Evolutionary conservation across 1,140 invertebrate species (phyloP).

Genomic region (Habropoda laboriosa): DNA sequence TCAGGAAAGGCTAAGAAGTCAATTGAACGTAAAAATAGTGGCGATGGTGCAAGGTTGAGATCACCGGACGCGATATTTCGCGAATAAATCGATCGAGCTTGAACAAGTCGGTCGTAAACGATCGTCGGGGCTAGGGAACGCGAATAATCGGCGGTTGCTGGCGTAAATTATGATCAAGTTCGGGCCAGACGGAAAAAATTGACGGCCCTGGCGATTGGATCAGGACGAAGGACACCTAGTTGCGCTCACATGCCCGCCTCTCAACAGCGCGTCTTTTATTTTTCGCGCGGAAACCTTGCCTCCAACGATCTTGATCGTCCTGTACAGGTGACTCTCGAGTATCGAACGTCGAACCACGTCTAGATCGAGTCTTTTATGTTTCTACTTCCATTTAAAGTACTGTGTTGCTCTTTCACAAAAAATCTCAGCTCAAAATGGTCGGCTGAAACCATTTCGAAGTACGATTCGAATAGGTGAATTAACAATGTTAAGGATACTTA

Average conservation of each 20-base stretch:
- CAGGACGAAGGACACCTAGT: constrained; percentile 45
- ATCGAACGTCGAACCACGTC: no score
- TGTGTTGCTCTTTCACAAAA: no score
- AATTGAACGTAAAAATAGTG: background rate
- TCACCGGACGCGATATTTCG: background rate
- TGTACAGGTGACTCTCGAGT: background rate
- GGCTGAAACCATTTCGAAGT: no score
- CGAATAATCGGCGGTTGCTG: background rate
- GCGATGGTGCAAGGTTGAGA: background rate
- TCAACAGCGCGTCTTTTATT: background rate
- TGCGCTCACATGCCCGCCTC: background rate
- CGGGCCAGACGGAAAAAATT: constrained; percentile 46
- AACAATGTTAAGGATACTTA: no score
- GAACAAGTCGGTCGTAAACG: background rate
- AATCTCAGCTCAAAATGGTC: no score
- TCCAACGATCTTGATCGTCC: background rate
- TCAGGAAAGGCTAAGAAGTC: background rate
- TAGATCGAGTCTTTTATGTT: no score
- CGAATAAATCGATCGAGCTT: background rate
- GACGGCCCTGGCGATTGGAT: constrained; percentile 47
- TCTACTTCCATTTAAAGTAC: no score
- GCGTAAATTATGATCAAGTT: constrained; percentile 55
- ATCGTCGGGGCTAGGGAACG: background rate
- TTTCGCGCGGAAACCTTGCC: background rate
- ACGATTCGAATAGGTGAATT: no score